phyloP scores from a whole-genome alignment of 2,888 invertebrate species.

The Onthophagus sagittarius region DNA sequence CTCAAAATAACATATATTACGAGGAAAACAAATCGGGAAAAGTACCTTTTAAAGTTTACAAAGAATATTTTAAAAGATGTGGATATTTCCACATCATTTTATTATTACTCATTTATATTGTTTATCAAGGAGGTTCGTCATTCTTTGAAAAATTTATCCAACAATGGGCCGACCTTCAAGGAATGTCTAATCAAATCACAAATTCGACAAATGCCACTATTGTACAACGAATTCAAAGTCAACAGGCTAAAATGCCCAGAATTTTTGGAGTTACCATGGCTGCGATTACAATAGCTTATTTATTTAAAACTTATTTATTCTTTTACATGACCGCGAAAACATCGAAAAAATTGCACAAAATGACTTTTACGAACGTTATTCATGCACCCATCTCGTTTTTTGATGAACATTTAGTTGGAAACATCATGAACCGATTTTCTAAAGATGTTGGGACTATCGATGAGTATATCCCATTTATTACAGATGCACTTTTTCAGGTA shows the following conservation, averaged over 20 bases:
- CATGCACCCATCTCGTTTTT: conserved; percentile 26
- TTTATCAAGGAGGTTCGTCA: conserved; percentile 28
- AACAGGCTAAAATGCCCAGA: conserved; percentile 15
- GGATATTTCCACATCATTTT: conserved; percentile 33
- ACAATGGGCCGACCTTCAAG: conserved; percentile 21
- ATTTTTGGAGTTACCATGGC: conserved; percentile 13
- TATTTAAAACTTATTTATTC: conserved; percentile 29
- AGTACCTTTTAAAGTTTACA: conserved; percentile 34
- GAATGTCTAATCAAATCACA: conserved; percentile 24
- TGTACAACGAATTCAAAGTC: neutral
- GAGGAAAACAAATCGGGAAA: conserved; percentile 35
- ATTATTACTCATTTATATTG: conserved; percentile 30
- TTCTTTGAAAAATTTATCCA: conserved; percentile 22
- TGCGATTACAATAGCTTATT: conserved; percentile 13
- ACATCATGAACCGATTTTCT: conserved; percentile 29
- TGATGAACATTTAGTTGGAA: conserved; percentile 26
- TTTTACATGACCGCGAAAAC: conserved; percentile 24
- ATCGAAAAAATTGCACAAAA: conserved; percentile 25
- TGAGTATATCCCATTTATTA: conserved; percentile 25
- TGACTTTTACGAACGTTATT: conserved; percentile 24
- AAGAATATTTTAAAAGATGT: conserved; percentile 34
- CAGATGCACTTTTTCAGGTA: conserved; percentile 19
- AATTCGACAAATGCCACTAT: conserved; percentile 10
- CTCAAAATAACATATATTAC: conserved; percentile 20
- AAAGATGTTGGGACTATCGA: conserved; percentile 28